Evolutionary conservation across 2,797 vertebrate species (phyloP).

Genomic region (Tokudaia tokunoshimensis): DNA sequence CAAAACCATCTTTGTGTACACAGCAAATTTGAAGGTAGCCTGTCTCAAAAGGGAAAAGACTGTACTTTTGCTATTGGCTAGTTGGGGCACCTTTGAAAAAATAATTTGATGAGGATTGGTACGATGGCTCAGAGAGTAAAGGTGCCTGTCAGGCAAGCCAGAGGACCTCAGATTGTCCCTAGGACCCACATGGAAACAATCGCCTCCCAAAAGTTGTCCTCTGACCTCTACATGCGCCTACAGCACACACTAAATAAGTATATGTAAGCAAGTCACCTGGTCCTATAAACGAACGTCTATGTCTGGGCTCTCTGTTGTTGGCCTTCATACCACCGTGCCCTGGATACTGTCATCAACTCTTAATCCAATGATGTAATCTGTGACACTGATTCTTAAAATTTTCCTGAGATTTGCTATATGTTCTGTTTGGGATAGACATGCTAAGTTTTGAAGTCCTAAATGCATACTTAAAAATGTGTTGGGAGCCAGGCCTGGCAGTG

Average conservation of each 20-base stretch:
- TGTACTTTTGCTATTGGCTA: background rate
- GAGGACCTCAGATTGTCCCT: background rate
- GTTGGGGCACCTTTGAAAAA: background rate
- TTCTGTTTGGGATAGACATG: fast-evolving
- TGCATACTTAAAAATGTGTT: background rate
- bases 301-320: background rate
- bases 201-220: background rate
- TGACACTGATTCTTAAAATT: background rate
- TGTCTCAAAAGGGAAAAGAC: background rate
- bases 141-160: background rate
- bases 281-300: background rate
- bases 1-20: background rate
- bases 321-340: background rate
- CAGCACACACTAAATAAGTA: background rate
- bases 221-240: background rate
- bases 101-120: background rate
- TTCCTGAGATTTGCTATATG: background rate
- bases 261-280: background rate
- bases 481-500: background rate
- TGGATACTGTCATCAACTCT: background rate
- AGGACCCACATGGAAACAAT: background rate
- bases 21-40: background rate
- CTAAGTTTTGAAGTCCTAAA: background rate
- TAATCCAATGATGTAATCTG: background rate
- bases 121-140: background rate